Evolutionary conservation across 2,888 invertebrate species (phyloP).

Genomic region (Parnassius glacialis): DNA sequence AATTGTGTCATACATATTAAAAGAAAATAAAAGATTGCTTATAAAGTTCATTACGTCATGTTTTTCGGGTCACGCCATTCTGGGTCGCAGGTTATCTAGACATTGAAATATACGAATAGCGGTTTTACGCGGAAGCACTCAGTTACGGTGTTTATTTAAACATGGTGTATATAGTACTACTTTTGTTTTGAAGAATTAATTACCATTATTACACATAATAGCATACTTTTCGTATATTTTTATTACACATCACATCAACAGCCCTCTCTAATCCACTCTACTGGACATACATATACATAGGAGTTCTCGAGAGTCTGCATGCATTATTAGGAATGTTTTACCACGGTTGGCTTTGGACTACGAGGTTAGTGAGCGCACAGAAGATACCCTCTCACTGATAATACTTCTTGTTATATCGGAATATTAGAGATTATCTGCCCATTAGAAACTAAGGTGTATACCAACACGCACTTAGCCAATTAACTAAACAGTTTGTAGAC

Average conservation of each 20-base stretch:
- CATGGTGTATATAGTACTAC: neutral
- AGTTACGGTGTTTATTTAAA: slow-evolving; percentile 6
- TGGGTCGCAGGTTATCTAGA: slow-evolving; percentile 21
- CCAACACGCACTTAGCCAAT: too few species aligned
- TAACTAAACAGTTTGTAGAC: too few species aligned
- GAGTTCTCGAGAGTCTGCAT: too few species aligned
- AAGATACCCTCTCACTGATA: too few species aligned
- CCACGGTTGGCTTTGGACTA: neutral
- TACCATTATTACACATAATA: neutral
- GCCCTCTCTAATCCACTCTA: too few species aligned
- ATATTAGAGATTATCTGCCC: too few species aligned
- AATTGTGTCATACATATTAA: slow-evolving; percentile 2
- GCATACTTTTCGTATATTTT: too few species aligned
- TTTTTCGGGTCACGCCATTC: slow-evolving; percentile 5
- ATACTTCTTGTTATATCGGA: too few species aligned
- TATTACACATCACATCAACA: too few species aligned
- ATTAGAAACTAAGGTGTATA: too few species aligned
- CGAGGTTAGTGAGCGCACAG: slow-evolving; percentile 22
- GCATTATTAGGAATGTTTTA: neutral
- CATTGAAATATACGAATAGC: slow-evolving; percentile 18
- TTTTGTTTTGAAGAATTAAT: slow-evolving; percentile 3
- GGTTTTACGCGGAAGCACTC: slow-evolving; percentile 13
- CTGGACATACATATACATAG: too few species aligned
- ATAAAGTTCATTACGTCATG: slow-evolving; percentile 14
- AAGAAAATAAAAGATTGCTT: slow-evolving; percentile 14